Evolutionary conservation across 2,888 invertebrate species (phyloP).

Genomic region (Trichogramma evanescens): DNA sequence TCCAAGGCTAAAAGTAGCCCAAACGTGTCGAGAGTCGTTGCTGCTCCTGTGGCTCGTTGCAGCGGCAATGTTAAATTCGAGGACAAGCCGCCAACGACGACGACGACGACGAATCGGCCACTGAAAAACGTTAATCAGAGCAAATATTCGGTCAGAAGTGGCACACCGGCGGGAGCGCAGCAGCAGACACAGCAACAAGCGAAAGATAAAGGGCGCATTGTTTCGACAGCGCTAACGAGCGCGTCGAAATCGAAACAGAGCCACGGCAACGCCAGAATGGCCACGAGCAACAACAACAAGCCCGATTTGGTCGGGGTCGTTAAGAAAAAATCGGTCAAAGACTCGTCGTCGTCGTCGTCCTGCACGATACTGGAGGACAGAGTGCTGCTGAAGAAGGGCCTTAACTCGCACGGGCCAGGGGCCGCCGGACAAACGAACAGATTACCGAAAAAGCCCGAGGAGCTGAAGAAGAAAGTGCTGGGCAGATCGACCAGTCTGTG

Average conservation of each 20-base stretch:
- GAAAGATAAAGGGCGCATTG: neutral
- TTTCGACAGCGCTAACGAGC: neutral
- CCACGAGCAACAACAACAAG: neutral
- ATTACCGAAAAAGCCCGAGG: constrained; percentile 36
- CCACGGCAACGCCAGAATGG: neutral
- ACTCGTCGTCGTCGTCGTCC: constrained; percentile 28
- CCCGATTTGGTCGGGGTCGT: constrained; percentile 8
- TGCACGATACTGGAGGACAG: constrained; percentile 43
- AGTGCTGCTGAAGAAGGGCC: constrained; percentile 39
- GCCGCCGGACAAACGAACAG: constrained; percentile 25
- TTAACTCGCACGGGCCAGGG: constrained; percentile 18
- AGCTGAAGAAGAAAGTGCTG: constrained; percentile 31
- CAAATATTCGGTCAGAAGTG: too few species aligned
- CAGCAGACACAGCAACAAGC: neutral
- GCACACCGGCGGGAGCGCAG: constrained; percentile 6
- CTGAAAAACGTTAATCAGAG: too few species aligned
- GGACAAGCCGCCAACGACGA: neutral
- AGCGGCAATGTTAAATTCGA: neutral
- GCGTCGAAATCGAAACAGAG: neutral
- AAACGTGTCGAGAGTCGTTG: constrained; percentile 32
- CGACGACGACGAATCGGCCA: neutral
- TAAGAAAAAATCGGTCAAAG: constrained; percentile 26
- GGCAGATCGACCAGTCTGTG: constrained; percentile 39
- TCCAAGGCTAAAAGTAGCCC: constrained; percentile 42
- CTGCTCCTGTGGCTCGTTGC: neutral